Conservation (phyloP, 2,113 vertebrate species). For the Vulpes lagopus region DNA sequence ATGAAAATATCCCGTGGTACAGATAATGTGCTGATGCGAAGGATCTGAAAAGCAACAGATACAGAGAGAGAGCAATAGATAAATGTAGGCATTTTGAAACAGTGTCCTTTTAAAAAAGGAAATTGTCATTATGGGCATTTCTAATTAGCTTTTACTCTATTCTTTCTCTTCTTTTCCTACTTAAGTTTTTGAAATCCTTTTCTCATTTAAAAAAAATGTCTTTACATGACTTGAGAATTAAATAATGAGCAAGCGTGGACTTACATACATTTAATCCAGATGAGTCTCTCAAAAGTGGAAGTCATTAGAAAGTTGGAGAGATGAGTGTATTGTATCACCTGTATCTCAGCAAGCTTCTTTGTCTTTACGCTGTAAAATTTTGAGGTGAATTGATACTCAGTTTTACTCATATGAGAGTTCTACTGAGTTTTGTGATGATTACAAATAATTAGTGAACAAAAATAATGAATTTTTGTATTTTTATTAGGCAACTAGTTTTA, state of each 20-base stretch:
- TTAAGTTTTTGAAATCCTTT: constrained; percentile 11
- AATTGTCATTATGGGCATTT: not conserved
- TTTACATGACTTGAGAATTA: not conserved
- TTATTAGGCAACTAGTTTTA: constrained; percentile 72
- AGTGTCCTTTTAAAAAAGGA: not conserved
- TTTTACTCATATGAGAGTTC: not conserved
- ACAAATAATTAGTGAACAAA: constrained; percentile 61
- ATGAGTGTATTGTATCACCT: not conserved
- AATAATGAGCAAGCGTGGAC: not conserved
- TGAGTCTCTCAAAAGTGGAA: not conserved
- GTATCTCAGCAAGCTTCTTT: not conserved
- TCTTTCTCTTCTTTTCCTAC: not conserved
- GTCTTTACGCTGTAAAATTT: not conserved
- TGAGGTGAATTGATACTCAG: not conserved
- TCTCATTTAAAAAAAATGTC: constrained; percentile 19
- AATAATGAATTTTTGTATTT: constrained; percentile 63
- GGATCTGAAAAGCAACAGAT: not conserved
- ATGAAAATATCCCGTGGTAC: not conserved
- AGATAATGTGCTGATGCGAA: not conserved
- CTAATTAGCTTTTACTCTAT: not conserved
- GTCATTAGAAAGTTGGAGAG: not conserved
- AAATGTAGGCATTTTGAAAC: not conserved
- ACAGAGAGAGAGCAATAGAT: not conserved
- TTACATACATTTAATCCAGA: not conserved
- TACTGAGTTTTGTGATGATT: constrained; percentile 41